Evolutionary conservation across 1,140 invertebrate genomes (phyloP), one percentile per base, ranked within the genome.

Genomic region (Homalodisca vitripennis): DNA sequence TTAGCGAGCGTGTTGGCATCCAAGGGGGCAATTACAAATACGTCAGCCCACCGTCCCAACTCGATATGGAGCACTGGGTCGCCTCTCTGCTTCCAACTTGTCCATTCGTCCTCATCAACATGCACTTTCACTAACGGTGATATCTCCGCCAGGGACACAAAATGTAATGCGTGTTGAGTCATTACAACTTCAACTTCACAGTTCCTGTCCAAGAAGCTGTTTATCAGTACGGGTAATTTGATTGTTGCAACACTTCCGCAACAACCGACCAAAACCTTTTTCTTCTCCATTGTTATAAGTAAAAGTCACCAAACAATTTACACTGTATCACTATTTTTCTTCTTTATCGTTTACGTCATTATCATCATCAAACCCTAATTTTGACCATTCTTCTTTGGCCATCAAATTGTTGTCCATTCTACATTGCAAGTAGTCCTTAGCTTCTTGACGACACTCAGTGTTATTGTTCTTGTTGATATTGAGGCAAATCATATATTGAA

Each of bases 41-140:
- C 72, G 80, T 99, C 94, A 0, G 98, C 97, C 96, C 96, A 98
- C 80, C 97, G 95, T 10, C 90, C 87, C 2, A 99, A 82, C 72
- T 99, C 95, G 73, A 99, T 98, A 77, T 99, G 98, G 0, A 99
- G 76, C 0, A 99, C 93, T 3, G 96, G 95, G 86, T 99, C 98
- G 0, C 93, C 93, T 73, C 95, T 83, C 51, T 87, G 85, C 67
- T 89, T 87, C 97, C 97, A 99, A n/a, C 84, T 82, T 0, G 84
- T 81, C 97, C 98, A 99, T 83, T 99, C 98, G 75, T 92, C 89
- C 22, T 85, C 83, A 81, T 99, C 97, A 27, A 85, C 86, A 57
- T 88, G 87, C 22, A 97, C 78, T 74, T 85, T 81, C 47, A 87
- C 83, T 31, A 75, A 67, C n/a, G 72, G 71, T 24, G 53, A 82